Percentiles rank a stretch among this genome's conserved stretches.
Conservation (phyloP, 2,113 vertebrate species). For the Dipodomys ordii region DNA sequence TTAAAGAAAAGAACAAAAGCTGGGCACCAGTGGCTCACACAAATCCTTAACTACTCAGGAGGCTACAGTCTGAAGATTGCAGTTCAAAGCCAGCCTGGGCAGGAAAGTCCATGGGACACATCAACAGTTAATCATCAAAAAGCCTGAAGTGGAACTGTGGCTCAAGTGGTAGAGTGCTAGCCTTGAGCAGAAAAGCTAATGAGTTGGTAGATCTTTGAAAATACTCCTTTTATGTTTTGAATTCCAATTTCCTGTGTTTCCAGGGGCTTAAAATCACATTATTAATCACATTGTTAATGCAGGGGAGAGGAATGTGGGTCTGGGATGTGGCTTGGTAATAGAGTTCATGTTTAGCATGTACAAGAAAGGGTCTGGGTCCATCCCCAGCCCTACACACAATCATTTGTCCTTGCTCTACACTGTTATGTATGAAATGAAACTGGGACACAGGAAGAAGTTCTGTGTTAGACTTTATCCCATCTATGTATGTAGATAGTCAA, state of each 20-base stretch:
- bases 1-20: too few species aligned
- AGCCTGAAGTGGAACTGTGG: too few species aligned
- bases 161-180: too few species aligned
- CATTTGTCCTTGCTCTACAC: neutral
- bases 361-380: neutral
- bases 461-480: neutral
- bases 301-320: neutral
- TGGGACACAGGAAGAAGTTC: neutral
- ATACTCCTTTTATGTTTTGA: neutral
- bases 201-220: neutral
- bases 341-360: neutral
- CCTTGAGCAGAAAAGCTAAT: too few species aligned
- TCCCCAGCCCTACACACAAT: neutral
- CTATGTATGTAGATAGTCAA: neutral
- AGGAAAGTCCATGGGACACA: too few species aligned
- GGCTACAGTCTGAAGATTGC: too few species aligned
- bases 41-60: too few species aligned
- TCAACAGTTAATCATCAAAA: too few species aligned
- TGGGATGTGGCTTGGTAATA: neutral
- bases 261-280: neutral
- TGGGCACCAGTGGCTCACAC: too few species aligned
- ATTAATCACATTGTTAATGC: neutral
- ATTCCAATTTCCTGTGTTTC: neutral
- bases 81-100: too few species aligned
- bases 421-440: neutral